These are phyloP conservation scores for Drosophila prolongata DNA, from an alignment of 2,888 invertebrate genomes.

Conservation along the genomic window DNA sequence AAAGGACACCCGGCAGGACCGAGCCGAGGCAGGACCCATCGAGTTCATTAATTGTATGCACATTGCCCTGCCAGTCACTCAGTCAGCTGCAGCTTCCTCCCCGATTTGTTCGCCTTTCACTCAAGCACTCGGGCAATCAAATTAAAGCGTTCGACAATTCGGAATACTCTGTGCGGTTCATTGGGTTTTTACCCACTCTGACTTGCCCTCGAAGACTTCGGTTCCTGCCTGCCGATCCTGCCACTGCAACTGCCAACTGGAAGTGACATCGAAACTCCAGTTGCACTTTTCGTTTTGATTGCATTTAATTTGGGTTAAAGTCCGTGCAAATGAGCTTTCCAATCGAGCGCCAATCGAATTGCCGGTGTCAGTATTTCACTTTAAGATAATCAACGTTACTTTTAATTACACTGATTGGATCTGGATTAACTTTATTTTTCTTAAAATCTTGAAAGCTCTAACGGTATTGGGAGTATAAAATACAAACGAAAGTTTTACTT, in stretches of 20 bases:
- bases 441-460: too few relatives aligned
- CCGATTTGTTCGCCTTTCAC: conserved; percentile 11
- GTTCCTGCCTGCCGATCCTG: conserved; percentile 9
- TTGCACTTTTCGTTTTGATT: conserved; percentile 29
- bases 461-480: too few relatives aligned
- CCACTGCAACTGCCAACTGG: conserved; percentile 15
- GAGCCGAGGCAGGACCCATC: conserved; percentile 10
- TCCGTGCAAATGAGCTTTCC: conserved; percentile 36
- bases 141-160: conserved; percentile 52
- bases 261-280: conserved; percentile 34
- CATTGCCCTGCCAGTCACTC: conserved; percentile 41
- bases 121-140: conserved; percentile 42
- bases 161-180: conserved; percentile 45
- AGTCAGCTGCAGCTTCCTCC: conserved; percentile 33
- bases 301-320: conserved; percentile 42
- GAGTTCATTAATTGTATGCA: conserved; percentile 52
- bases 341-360: conserved; percentile 33
- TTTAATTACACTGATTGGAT: neutral
- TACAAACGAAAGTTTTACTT: too few relatives aligned
- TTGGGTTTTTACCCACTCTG: conserved; percentile 33
- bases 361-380: conserved; percentile 25
- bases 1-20: neutral
- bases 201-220: conserved; percentile 14
- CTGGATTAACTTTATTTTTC: too few relatives aligned
- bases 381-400: neutral